Conservation (phyloP, 2,113 vertebrate species). For the crab-eating macaque (Macaca fascicularis) region T2T-MFA8v1.1 NC_088385.1:66583001-66583500, state of each 20-base stretch:
- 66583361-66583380: neutral
- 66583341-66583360: neutral
- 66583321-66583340: neutral
- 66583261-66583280: slow-evolving; percentile 56
- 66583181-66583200: neutral
- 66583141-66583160: neutral
- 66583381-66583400: neutral
- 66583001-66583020: neutral
- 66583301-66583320: neutral
- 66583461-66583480: neutral
- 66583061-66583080: neutral
- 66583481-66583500: neutral
- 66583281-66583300: neutral
- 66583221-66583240: neutral
- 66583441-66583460: neutral
- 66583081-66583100: neutral
- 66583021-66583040: neutral
- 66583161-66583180: neutral
- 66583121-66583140: neutral
- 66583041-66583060: neutral
- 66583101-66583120: neutral
- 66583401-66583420: neutral
- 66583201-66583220: neutral
- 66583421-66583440: neutral
- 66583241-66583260: neutral